Evolutionary conservation across 2,888 invertebrate species (phyloP), one percentile per base, ranked within the genome.

Genomic region (Archips crataeganus): DNA sequence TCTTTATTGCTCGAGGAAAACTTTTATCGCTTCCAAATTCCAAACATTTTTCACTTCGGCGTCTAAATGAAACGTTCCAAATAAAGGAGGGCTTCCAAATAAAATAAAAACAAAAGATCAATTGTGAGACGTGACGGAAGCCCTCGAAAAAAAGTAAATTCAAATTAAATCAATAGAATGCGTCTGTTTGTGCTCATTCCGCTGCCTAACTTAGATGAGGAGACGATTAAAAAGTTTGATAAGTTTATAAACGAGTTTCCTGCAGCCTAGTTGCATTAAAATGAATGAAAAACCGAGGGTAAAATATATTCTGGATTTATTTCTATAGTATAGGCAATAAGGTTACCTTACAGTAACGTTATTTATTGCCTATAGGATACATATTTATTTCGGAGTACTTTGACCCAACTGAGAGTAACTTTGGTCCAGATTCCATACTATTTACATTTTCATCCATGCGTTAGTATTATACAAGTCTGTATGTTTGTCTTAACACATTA

Each of bases 121-220:
- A 84, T 83, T 80, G 82, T 76, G 79, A 80, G 77, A 80, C 80
- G 82, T 84, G 84, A 85, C 83, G 80, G 80, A 78, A 79, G 79
- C 75, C 77, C 75, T 75, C 71, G 47, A 66, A 74, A 77, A 23
- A 77, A 79, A 67, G 66, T 74, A 66, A 72, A 71, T 60, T 61
- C 78, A 75, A 79, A 78, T 75, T 64, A 78, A 78, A 79, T 79
- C 77, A 77, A 80, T 78, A 77, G 67, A 65, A 54, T 59, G 62
- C 51, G 74, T 61, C 69, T 70, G 64, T 74, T 74, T 65, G 64
- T 36, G 51, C 60, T 51, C 61, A 60, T 65, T 65, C 74, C 65
- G 9, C 42, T 23, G 71, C 65, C 59, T 72, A 72, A 75, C 69
- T 65, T 74, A 74, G 69, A 74, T 74, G 74, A 68, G 68, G 73